Evolutionary conservation across 1,140 invertebrate genomes (phyloP), one percentile per base, ranked within the genome.

Genomic region (Drosophila santomea): DNA sequence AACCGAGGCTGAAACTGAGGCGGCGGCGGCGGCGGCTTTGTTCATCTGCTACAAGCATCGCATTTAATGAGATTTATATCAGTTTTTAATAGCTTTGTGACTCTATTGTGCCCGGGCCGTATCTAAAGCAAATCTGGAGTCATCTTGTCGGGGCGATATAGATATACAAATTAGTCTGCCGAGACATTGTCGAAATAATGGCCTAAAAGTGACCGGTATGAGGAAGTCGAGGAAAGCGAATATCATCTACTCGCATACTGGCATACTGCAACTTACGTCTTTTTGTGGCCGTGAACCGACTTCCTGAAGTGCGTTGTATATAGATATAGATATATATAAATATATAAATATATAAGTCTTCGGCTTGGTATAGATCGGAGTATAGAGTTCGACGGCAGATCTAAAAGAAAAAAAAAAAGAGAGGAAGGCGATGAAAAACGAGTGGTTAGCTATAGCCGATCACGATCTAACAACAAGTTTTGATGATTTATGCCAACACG

Each of bases 11-110:
- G 14, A 39, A 58, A 55, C 73, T 32, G 23, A 51, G 48, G 54
- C 73, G 61, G 54, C 73, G 48, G 54, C 73, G 61, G 54, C 73
- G 61, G 61, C 62, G 80, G 80, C 80, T 85, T 85, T 85, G 82
- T 85, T 86, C 68, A 86, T 85, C 78, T 85, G 82, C 74, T 86
- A 78, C 78, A 85, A 86, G 78, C 82, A 86, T 86, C 83, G 75
- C 83, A 75, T 88, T 86, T 88, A 86, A 88, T 88, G 82, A 86
- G 82, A 86, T 86, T 86, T 86, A 82, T 86, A 86, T 88, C 79
- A 86, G 78, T 88, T 88, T 88, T 88, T 88, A 85, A 85, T 85
- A 88, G 82, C 83, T 88, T 88, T 88, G 83, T 86, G 74, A 79
- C 78, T 88, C 78, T 85, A 82, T 85, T 86, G 83, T 88, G 83